phyloP scores from a whole-genome alignment of 2,888 invertebrate genomes.

The Linyphia triangularis region DNA sequence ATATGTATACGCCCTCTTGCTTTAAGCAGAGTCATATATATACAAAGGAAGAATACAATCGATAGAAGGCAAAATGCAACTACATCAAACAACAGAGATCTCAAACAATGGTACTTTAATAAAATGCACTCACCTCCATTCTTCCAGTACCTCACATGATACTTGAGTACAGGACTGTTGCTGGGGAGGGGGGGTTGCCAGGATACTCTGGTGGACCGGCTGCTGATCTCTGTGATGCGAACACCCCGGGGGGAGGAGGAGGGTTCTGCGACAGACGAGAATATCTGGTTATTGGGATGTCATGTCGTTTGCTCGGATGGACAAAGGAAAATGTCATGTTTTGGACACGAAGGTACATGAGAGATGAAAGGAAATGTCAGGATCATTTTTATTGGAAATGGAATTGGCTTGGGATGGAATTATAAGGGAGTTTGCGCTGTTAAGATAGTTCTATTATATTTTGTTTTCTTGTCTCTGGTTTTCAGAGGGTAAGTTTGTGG shows the following conservation, averaged over 20 bases:
- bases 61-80: too few species aligned
- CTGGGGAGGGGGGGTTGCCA: slow-evolving; percentile 72
- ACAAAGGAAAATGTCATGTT: slow-evolving; percentile 15
- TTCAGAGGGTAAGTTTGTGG: background rate
- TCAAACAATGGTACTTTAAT: background rate
- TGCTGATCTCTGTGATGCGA: slow-evolving; percentile 71
- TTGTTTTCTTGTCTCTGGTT: background rate
- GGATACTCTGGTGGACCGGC: slow-evolving; percentile 66
- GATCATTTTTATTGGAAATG: background rate
- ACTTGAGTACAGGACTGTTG: slow-evolving; percentile 72
- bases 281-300: slow-evolving; percentile 38
- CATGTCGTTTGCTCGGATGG: slow-evolving; percentile 33
- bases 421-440: background rate
- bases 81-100: background rate
- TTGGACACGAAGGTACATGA: background rate
- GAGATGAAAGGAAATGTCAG: background rate
- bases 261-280: slow-evolving; percentile 52
- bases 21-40: too few species aligned
- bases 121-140: slow-evolving; percentile 61
- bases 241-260: slow-evolving; percentile 68
- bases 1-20: too few species aligned
- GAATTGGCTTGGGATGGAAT: background rate
- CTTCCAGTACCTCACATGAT: slow-evolving; percentile 73
- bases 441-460: background rate
- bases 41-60: too few species aligned